phyloP scores from a whole-genome alignment of 2,113 vertebrate genomes.

The Pipa parva region DNA sequence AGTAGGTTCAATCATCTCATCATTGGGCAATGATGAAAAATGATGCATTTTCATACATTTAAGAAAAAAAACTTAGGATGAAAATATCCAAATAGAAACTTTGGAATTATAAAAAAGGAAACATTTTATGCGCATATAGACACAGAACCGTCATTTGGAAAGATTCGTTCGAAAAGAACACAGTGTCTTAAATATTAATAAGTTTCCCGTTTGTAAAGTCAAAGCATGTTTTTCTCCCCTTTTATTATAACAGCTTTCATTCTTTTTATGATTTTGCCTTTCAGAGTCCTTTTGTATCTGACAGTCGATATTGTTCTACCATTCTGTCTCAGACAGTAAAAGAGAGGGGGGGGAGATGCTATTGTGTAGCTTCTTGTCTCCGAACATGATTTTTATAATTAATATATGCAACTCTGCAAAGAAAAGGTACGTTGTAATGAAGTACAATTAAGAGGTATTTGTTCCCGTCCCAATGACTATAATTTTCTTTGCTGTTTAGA shows the following conservation, averaged over 20 bases:
- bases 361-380: constrained; percentile 67
- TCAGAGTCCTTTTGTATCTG: constrained; percentile 71
- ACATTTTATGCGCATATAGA: constrained; percentile 55
- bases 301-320: constrained; percentile 78
- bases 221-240: constrained; percentile 65
- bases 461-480: constrained; percentile 76
- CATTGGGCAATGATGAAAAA: too few species aligned
- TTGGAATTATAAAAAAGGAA: constrained; percentile 40
- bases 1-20: too few species aligned
- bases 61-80: too few species aligned
- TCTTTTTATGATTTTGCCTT: constrained; percentile 81
- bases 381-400: constrained; percentile 78
- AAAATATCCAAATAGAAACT: too few species aligned
- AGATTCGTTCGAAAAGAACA: constrained; percentile 62
- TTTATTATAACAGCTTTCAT: constrained; percentile 75
- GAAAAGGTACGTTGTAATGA: constrained; percentile 80
- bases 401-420: constrained; percentile 77
- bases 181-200: constrained; percentile 73
- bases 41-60: too few species aligned
- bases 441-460: constrained; percentile 82
- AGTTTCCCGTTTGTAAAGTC: constrained; percentile 67
- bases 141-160: constrained; percentile 58
- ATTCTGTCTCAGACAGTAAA: constrained; percentile 71
- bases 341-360: constrained; percentile 55
- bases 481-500: constrained; percentile 75